These are phyloP conservation scores for Aromia moschata DNA, from an alignment of 2,888 invertebrate species.

Conservation along the genomic window DNA sequence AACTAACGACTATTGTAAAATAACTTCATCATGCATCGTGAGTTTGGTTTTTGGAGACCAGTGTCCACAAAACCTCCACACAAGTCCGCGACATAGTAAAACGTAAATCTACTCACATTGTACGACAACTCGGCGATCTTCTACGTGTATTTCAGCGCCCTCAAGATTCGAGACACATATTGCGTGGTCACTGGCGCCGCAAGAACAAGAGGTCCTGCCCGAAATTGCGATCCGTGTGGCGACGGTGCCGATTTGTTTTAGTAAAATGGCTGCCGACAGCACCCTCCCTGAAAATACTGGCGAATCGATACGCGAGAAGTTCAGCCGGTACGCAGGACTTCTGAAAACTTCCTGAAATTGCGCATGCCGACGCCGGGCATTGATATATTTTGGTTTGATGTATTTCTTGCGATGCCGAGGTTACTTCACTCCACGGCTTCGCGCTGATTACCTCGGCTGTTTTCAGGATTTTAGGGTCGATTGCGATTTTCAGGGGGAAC, in stretches of 20 bases:
- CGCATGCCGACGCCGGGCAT: conserved; percentile 24
- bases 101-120: conserved; percentile 12
- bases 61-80: neutral
- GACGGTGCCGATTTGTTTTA: conserved; percentile 40
- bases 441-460: conserved; percentile 2
- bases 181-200: conserved; percentile 25
- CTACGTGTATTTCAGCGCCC: conserved; percentile 33
- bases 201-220: conserved; percentile 15
- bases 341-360: conserved; percentile 37
- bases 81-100: neutral
- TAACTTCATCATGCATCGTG: too few relatives aligned
- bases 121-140: conserved; percentile 1
- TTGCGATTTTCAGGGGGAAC: too few relatives aligned
- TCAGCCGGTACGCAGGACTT: conserved; percentile 52
- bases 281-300: conserved; percentile 50
- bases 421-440: too few relatives aligned
- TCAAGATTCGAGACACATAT: conserved; percentile 46
- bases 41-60: neutral
- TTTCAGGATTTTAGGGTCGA: too few relatives aligned
- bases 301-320: conserved; percentile 56
- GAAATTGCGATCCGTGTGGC: conserved; percentile 15
- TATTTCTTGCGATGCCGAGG: too few relatives aligned
- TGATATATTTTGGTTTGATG: conserved; percentile 20
- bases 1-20: too few relatives aligned
- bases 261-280: conserved; percentile 58